Percentiles rank a stretch among this genome's conserved stretches.
Conservation (phyloP, 2,797 vertebrate species). For the Anabas testudineus region DNA sequence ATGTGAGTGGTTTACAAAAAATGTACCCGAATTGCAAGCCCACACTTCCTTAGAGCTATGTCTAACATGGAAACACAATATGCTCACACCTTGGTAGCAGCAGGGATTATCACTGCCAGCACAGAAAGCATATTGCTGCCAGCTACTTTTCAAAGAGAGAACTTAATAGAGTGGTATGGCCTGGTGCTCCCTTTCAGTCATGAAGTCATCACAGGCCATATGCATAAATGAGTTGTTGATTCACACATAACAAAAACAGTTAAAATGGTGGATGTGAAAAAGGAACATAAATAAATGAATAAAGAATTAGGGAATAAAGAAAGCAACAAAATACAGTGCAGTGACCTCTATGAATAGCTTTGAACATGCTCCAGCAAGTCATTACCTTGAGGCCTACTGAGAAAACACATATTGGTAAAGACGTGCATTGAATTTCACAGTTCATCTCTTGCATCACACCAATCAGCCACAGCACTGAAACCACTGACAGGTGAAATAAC, state of each 20-base stretch:
- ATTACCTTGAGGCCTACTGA: slow-evolving; percentile 27
- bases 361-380: slow-evolving; percentile 3
- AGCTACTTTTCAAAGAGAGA: slow-evolving; percentile 49
- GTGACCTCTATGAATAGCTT: background rate
- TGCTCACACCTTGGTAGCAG: slow-evolving; percentile 39
- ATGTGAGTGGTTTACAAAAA: slow-evolving; percentile 29
- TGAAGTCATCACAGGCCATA: slow-evolving; percentile 45
- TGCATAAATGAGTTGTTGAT: slow-evolving; percentile 46
- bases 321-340: background rate
- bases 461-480: too few relatives aligned
- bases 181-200: slow-evolving; percentile 54
- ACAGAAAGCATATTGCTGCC: slow-evolving; percentile 42
- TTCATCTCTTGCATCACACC: background rate
- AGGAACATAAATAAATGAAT: slow-evolving; percentile 33
- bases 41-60: slow-evolving; percentile 25
- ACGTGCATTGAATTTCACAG: background rate
- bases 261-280: background rate
- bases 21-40: slow-evolving; percentile 31
- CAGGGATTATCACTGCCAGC: slow-evolving; percentile 37
- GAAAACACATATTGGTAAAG: slow-evolving; percentile 23
- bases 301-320: slow-evolving; percentile 15
- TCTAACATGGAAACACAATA: slow-evolving; percentile 53
- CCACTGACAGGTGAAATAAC: background rate
- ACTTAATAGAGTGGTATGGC: slow-evolving; percentile 35
- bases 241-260: slow-evolving; percentile 21